These are phyloP conservation scores for Drosophila nr. perissopoda DNA, from an alignment of 2,888 invertebrate species.

Conservation along the genomic window DNA sequence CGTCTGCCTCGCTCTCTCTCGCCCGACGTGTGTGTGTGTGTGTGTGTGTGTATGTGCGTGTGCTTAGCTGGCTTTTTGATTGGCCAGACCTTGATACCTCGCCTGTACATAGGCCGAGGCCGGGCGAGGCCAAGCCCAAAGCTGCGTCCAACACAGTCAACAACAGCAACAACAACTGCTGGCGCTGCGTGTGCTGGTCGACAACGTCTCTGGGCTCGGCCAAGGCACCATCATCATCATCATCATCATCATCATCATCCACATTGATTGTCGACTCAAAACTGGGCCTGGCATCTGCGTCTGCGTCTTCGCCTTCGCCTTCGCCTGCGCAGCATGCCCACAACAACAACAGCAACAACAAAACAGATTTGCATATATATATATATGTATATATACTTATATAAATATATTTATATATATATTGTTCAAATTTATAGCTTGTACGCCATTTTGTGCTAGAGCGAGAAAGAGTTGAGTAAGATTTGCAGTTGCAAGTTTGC, in stretches of 20 bases:
- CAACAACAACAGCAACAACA: constrained; percentile 35
- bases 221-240: constrained; percentile 40
- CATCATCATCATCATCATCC: constrained; percentile 32
- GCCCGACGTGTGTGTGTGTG: constrained; percentile 11
- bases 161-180: constrained; percentile 8
- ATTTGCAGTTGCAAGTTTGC: constrained; percentile 12
- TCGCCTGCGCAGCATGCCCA: constrained; percentile 66
- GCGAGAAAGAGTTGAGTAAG: constrained; percentile 13
- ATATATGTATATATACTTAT: constrained; percentile 4
- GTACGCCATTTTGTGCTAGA: constrained; percentile 51
- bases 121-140: constrained; percentile 61
- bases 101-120: constrained; percentile 51
- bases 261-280: constrained; percentile 16
- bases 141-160: constrained; percentile 42
- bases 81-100: constrained; percentile 76
- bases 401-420: constrained; percentile 4
- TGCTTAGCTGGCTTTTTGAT: constrained; percentile 72
- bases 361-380: constrained; percentile 42
- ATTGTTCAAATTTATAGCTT: constrained; percentile 35
- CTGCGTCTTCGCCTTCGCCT: constrained; percentile 34
- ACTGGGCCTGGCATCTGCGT: constrained; percentile 47
- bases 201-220: constrained; percentile 14
- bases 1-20: neutral
- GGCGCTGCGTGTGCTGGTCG: constrained; percentile 12
- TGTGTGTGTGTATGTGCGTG: constrained; percentile 33